Conservation (phyloP, 2,113 vertebrate genomes). For the Mixornis gularis region DNA sequence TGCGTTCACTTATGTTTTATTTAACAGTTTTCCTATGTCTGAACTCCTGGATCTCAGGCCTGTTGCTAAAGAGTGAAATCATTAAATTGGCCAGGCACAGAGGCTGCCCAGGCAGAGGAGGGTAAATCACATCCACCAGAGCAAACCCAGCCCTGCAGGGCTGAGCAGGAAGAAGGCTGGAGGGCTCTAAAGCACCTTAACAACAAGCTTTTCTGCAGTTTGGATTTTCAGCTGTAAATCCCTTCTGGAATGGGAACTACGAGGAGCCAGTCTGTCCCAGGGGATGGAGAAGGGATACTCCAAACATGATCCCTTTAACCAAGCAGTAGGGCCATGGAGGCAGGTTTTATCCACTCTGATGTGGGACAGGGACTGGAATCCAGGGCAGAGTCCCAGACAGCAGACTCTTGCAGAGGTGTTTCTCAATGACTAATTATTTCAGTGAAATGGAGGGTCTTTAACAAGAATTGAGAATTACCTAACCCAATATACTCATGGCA, state of each 20-base stretch:
- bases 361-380: not conserved
- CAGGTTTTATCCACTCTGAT: not conserved
- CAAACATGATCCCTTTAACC: fast-evolving
- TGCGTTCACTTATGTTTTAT: constrained; percentile 28
- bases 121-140: not conserved
- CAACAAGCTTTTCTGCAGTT: not conserved
- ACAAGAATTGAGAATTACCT: not conserved
- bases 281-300: not conserved
- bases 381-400: not conserved
- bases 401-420: fast-evolving
- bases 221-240: not conserved
- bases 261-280: not conserved
- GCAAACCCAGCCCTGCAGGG: not conserved
- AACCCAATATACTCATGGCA: not conserved
- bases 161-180: not conserved
- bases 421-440: not conserved
- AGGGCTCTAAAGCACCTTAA: not conserved
- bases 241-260: not conserved
- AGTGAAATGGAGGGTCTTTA: not conserved
- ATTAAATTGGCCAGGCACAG: not conserved
- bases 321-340: not conserved
- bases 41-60: not conserved
- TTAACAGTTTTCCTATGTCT: not conserved
- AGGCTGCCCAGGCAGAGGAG: not conserved
- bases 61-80: not conserved